Evolutionary conservation across 2,888 invertebrate genomes (phyloP).

Genomic region (Ptilodon capucinus): DNA sequence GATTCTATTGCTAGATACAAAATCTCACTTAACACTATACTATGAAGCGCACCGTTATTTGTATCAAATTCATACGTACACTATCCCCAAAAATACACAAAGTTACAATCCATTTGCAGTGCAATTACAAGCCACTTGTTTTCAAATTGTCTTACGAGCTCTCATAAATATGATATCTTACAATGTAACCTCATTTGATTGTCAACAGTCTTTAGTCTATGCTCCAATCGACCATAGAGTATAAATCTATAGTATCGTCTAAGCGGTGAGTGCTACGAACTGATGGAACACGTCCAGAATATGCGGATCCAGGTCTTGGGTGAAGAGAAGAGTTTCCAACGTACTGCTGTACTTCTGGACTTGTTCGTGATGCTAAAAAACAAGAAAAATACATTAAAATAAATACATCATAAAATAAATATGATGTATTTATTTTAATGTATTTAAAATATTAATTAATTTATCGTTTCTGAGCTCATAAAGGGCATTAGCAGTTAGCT

Average conservation of each 20-base stretch:
- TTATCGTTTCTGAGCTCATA: no score
- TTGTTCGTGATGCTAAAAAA: slow-evolving; percentile 96
- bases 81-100: neutral
- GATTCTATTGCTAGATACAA: no score
- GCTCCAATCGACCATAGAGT: neutral
- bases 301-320: slow-evolving; percentile 97
- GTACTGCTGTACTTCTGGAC: slow-evolving; percentile 98
- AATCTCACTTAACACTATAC: slow-evolving; percentile 14
- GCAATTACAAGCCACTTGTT: no score
- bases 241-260: slow-evolving; percentile 27
- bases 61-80: slow-evolving; percentile 23
- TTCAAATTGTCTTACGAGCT: no score
- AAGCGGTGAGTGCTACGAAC: slow-evolving; percentile 94
- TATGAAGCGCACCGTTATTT: slow-evolving; percentile 22
- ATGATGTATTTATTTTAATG: no score
- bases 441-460: no score
- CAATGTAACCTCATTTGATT: neutral
- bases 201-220: neutral
- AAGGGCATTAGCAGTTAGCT: no score
- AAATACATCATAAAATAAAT: no score
- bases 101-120: no score
- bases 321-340: slow-evolving; percentile 96
- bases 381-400: no score
- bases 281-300: slow-evolving; percentile 98
- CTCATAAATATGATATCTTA: no score